Evolutionary conservation across 2,797 vertebrate species (phyloP).

Genomic region (Spinus olivaceus): DNA sequence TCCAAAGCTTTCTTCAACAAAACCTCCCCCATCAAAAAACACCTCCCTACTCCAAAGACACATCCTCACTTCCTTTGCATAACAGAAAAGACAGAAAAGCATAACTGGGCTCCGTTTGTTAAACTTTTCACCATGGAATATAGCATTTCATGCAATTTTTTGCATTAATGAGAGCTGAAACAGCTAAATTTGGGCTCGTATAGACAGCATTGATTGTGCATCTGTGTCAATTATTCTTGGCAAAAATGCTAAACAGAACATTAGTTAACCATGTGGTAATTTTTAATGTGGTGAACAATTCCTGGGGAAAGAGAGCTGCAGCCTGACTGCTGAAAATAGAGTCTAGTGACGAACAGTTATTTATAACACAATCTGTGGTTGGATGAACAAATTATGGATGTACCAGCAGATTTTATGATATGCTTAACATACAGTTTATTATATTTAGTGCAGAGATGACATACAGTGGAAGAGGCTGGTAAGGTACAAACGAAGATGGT

Average conservation of each 20-base stretch:
- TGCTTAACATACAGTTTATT: constrained; percentile 5
- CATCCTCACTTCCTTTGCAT: constrained; percentile 44
- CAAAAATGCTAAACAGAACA: constrained; percentile 58
- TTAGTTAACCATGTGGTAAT: constrained; percentile 55
- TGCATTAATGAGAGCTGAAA: constrained; percentile 67
- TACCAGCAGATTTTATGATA: constrained; percentile 12
- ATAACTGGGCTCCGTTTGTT: constrained; percentile 32
- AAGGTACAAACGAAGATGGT: not conserved
- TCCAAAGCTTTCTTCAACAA: constrained; percentile 27
- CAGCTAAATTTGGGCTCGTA: constrained; percentile 53
- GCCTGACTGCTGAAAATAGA: not conserved
- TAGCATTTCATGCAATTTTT: constrained; percentile 58
- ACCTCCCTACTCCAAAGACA: not conserved
- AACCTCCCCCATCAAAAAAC: not conserved
- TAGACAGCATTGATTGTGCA: constrained; percentile 41
- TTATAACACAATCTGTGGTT: not conserved
- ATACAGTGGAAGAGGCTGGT: not conserved
- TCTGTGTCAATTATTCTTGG: constrained; percentile 48
- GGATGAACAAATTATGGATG: constrained; percentile 26
- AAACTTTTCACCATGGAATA: constrained; percentile 42
- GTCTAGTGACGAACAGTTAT: not conserved
- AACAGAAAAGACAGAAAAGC: constrained; percentile 47
- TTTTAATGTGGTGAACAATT: constrained; percentile 31
- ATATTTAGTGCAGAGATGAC: not conserved
- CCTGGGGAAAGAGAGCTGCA: constrained; percentile 12